A percentile compares a stretch with the other conserved stretches of the same genome.
These are phyloP conservation scores for Thamnophis sirtalis DNA, from an alignment of 2,113 vertebrate genomes.

Conservation along the genomic window DNA sequence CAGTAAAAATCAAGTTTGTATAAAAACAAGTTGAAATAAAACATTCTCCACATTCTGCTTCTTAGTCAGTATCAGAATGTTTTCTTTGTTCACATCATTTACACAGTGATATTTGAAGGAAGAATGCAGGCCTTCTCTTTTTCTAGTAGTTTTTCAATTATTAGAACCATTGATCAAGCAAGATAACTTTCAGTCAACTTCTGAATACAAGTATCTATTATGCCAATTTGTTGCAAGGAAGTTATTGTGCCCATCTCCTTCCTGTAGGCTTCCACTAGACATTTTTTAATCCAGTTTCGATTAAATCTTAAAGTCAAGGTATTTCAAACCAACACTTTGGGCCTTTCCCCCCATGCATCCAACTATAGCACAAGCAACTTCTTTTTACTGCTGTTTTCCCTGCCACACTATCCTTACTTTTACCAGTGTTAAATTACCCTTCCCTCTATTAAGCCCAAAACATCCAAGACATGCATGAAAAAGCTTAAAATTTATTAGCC, in stretches of 20 bases:
- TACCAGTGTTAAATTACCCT: neutral
- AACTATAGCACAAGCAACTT: neutral
- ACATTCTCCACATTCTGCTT: neutral
- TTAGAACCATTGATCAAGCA: neutral
- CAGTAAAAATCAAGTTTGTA: neutral
- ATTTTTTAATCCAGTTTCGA: neutral
- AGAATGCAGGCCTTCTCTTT: neutral
- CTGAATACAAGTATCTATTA: neutral
- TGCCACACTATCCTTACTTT: neutral
- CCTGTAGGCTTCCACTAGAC: neutral
- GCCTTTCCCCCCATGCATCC: neutral
- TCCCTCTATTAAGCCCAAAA: neutral
- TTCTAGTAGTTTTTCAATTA: neutral
- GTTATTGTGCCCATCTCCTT: neutral
- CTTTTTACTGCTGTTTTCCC: neutral
- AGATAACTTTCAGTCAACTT: neutral
- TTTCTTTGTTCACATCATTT: neutral
- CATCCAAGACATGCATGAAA: neutral
- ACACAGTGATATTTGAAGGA: neutral
- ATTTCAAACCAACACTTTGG: neutral
- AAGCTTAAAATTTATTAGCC: neutral
- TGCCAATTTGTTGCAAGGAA: neutral
- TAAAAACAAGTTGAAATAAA: neutral
- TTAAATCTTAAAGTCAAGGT: neutral
- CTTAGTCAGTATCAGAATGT: neutral